Conservation (phyloP, 2,797 vertebrate species). For the Bradypus variegatus region DNA sequence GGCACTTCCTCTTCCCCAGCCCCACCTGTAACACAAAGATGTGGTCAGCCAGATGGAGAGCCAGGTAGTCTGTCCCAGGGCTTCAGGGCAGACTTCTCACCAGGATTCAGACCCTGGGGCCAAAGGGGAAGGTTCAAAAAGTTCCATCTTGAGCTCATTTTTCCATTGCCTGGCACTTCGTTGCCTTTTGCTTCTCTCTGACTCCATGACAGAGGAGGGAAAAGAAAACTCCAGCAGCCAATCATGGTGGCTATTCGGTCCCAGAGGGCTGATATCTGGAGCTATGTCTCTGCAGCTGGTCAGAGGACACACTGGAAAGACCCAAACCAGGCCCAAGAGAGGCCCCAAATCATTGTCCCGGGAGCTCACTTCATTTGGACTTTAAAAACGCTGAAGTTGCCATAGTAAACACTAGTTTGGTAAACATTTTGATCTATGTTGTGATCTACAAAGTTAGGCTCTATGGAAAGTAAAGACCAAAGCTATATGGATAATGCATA, state of each 20-base stretch:
- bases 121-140: not conserved
- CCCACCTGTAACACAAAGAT: constrained; percentile 82
- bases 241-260: not conserved
- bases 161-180: not conserved
- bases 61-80: not conserved
- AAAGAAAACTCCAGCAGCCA: constrained; percentile 10
- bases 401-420: not conserved
- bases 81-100: not conserved
- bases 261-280: not conserved
- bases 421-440: not conserved
- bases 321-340: not conserved
- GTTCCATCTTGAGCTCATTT: not conserved
- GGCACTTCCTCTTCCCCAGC: constrained; percentile 85
- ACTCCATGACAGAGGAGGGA: not conserved
- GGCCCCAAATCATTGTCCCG: not conserved
- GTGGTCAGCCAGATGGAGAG: not conserved
- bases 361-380: not conserved
- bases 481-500: not conserved
- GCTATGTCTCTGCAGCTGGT: not conserved
- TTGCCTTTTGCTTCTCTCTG: not conserved
- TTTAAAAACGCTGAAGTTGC: not conserved
- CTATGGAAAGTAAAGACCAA: not conserved
- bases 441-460: not conserved
- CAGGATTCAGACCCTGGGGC: not conserved
- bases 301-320: not conserved